A percentile compares a stretch with the other conserved stretches of the same genome.
Evolutionary conservation across 2,113 vertebrate species (phyloP).

Genomic region (Planiliza haematocheilus): DNA sequence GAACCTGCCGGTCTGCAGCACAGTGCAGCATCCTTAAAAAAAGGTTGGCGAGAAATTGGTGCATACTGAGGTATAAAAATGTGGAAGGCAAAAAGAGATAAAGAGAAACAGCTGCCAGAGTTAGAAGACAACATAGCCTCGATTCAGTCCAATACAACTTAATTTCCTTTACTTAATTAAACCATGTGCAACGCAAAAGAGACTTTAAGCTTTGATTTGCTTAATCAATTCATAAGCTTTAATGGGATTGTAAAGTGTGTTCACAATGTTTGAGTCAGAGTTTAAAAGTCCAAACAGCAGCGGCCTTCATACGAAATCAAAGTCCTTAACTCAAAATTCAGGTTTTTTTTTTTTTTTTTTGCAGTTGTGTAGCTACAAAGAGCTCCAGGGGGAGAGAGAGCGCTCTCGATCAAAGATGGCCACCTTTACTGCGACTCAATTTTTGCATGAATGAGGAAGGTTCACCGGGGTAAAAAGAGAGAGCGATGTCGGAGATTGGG

Average conservation of each 20-base stretch:
- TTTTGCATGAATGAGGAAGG: slow-evolving; percentile 43
- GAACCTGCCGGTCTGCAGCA: not conserved
- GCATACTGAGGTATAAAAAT: not conserved
- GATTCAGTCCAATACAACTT: slow-evolving; percentile 9
- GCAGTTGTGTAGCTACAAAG: slow-evolving; percentile 10
- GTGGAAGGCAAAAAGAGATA: not conserved
- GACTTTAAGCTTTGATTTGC: slow-evolving; percentile 5
- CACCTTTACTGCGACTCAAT: slow-evolving; percentile 30
- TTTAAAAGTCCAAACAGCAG: slow-evolving; percentile 1
- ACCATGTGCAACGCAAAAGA: not conserved
- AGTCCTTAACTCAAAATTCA: not conserved
- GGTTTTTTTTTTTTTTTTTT: slow-evolving; percentile 9
- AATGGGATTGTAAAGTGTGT: not conserved
- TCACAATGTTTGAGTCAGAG: not conserved
- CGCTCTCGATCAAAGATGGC: slow-evolving; percentile 65
- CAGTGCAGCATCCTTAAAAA: not conserved
- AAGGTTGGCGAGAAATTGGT: not conserved
- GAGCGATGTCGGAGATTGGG: slow-evolving; percentile 43
- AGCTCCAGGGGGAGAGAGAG: slow-evolving; percentile 18
- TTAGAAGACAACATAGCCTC: not conserved
- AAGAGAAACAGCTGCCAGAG: not conserved
- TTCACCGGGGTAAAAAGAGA: slow-evolving; percentile 47
- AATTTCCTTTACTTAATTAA: slow-evolving; percentile 14
- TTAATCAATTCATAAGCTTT: not conserved
- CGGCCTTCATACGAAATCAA: not conserved